Evolutionary conservation across 2,113 vertebrate genomes (phyloP).

Genomic region (Archocentrus centrarchus): DNA sequence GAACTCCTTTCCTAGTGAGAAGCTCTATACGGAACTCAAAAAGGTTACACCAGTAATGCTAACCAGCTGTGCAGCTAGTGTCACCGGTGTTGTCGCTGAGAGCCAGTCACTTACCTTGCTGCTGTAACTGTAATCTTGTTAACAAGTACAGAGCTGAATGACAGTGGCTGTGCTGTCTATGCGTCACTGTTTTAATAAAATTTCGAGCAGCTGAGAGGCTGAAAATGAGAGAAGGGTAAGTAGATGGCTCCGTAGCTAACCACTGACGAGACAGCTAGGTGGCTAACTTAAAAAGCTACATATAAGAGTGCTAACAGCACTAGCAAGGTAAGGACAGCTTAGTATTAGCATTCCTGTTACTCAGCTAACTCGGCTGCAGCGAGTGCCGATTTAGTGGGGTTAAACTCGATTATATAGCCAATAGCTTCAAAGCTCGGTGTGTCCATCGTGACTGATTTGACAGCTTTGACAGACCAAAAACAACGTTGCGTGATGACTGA

Average conservation of each 20-base stretch:
- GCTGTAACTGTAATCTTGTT: neutral
- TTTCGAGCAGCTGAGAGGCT: slow-evolving; percentile 11
- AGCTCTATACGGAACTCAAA: slow-evolving; percentile 40
- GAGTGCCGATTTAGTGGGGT: neutral
- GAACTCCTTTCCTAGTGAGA: slow-evolving; percentile 20
- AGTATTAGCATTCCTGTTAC: slow-evolving; percentile 2
- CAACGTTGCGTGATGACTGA: neutral
- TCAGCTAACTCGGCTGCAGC: neutral
- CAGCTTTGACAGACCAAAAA: neutral
- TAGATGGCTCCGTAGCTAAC: slow-evolving; percentile 35
- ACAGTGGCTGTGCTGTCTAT: neutral
- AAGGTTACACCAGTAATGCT: slow-evolving; percentile 36
- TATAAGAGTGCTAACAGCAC: neutral
- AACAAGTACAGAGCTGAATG: slow-evolving; percentile 1
- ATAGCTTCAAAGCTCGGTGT: neutral
- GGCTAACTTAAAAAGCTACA: slow-evolving; percentile 33
- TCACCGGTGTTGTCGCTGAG: slow-evolving; percentile 43
- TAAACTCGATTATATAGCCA: neutral
- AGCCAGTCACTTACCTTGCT: slow-evolving; percentile 7
- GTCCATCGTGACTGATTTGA: neutral
- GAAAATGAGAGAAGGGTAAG: slow-evolving; percentile 77
- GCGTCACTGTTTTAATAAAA: neutral
- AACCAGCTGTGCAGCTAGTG: slow-evolving; percentile 47
- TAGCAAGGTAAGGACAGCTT: slow-evolving; percentile 11
- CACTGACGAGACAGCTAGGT: slow-evolving; percentile 5